A percentile compares a stretch with the other conserved stretches of the same genome.
phyloP scores from a whole-genome alignment of 2,113 vertebrate species.

The Regulus satrapa region DNA sequence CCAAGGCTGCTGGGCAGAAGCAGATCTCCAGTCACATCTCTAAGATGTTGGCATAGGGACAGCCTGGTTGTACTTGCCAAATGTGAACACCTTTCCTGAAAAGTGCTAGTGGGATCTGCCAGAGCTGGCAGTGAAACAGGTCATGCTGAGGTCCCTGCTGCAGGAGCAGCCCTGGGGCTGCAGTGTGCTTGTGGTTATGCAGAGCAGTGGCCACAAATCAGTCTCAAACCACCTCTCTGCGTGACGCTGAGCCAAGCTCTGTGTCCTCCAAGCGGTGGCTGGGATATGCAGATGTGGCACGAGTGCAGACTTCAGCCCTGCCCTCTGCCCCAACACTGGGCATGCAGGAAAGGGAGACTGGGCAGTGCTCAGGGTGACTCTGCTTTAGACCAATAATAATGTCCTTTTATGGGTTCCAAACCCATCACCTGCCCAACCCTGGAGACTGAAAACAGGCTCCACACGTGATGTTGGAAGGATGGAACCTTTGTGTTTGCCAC shows the following conservation, averaged over 20 bases:
- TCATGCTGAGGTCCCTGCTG: background rate
- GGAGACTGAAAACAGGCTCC: background rate
- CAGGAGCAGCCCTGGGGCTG: background rate
- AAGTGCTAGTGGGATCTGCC: background rate
- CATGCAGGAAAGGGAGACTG: background rate
- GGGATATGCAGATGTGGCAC: background rate
- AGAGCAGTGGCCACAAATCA: background rate
- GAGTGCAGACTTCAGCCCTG: background rate
- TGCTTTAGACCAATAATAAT: background rate
- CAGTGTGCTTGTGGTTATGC: background rate
- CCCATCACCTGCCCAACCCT: background rate
- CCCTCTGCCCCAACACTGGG: background rate
- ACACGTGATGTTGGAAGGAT: rapidly evolving
- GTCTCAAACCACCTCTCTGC: background rate
- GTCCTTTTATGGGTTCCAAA: background rate
- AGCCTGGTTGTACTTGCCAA: background rate
- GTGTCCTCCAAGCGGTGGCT: background rate
- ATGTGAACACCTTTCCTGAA: background rate
- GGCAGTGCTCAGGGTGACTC: background rate
- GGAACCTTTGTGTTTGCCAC: background rate
- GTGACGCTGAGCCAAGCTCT: rapidly evolving
- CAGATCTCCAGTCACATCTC: background rate
- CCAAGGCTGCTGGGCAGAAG: background rate
- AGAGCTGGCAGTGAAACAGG: background rate
- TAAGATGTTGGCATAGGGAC: background rate